Base-by-base conservation (phyloP, 2,113 vertebrate species). In the Bos indicus region DNA sequence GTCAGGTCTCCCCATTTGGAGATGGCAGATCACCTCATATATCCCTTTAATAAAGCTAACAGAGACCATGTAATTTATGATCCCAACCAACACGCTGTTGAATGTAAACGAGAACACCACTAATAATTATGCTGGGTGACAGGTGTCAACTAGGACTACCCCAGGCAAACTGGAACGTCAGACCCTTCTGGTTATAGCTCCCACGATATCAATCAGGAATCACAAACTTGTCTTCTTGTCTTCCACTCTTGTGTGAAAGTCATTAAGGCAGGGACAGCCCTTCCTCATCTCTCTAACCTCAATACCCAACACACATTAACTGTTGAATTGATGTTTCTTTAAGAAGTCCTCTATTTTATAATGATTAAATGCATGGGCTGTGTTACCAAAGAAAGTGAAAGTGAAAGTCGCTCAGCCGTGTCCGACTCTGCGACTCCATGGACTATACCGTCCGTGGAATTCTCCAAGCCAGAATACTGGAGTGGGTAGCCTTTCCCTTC, bases 91-190 rank as follows among this genome's bases (percentile, higher is more conserved):
- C n/a, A 30, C 16, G 40, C 13, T 46, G 28, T 14, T 60, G 43
- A 93, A 46, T 52, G 7, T 90, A 40, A 89, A 96, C 23, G 17
- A 92, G 87, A 96, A 86, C 36, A 84, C 16, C 23, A 71, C 21
- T 67, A 43, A 90, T 60, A 97, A 93, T 36, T n/a, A 80, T 36
- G 0, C 33, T 90, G 11, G 5, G 21, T 84, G 62, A 67, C 21
- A 57, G 51, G 16, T n/a, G 57, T 90, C 52, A 54, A 77, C 78
- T n/a, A 90, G 33, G 13, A 51, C 67, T 59, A 46, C 57, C 51
- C 60, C 43, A 71, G 59, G 28, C 7, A 91, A 93, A 87, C 51
- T 57, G 11, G 36, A 59, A 85, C 19, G 46, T n/a, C 77, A 48
- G 26, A 54, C 88, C 30, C 33, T 19, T 26, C 46, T 81, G 80